Percentiles rank a stretch among this genome's conserved stretches.
These are phyloP conservation scores for Phalera bucephala DNA, from an alignment of 2,888 invertebrate genomes.

Conservation along the genomic window DNA sequence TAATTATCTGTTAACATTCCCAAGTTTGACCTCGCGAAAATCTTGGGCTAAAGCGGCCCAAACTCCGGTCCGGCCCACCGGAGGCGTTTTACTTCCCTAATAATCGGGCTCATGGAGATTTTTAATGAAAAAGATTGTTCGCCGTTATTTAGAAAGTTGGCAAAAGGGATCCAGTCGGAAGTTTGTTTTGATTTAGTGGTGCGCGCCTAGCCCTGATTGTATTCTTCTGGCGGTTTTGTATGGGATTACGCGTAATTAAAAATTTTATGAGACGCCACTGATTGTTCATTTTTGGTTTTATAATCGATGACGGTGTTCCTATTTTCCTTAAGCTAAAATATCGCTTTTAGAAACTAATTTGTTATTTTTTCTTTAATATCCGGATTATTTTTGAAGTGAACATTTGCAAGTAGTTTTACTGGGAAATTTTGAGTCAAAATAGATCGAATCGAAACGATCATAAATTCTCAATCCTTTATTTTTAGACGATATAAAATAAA, in stretches of 20 bases:
- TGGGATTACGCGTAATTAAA: slow-evolving; percentile 69
- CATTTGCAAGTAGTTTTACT: too few relatives aligned
- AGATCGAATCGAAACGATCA: too few relatives aligned
- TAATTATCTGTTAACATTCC: slow-evolving; percentile 83
- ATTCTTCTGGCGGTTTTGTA: slow-evolving; percentile 72
- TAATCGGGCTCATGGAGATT: slow-evolving; percentile 79
- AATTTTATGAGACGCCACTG: slow-evolving; percentile 39
- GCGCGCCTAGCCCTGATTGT: slow-evolving; percentile 63
- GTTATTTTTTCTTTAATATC: too few relatives aligned
- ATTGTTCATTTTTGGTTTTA: slow-evolving; percentile 28
- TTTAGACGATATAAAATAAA: too few relatives aligned
- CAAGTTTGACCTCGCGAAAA: slow-evolving; percentile 81
- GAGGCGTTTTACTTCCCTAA: slow-evolving; percentile 79
- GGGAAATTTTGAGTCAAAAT: too few relatives aligned
- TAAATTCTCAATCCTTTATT: too few relatives aligned
- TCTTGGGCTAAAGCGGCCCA: slow-evolving; percentile 63
- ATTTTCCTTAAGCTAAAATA: not conserved
- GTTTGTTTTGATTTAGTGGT: slow-evolving; percentile 81
- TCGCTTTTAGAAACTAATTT: too few relatives aligned
- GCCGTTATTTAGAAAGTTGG: slow-evolving; percentile 79
- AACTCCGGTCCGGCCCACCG: slow-evolving; percentile 63
- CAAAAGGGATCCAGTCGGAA: slow-evolving; percentile 74
- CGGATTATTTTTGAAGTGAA: too few relatives aligned
- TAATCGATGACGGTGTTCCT: slow-evolving; percentile 3
- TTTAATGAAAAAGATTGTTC: slow-evolving; percentile 82